Conservation (phyloP, 2,797 vertebrate genomes). For the Poecile montanus region DNA sequence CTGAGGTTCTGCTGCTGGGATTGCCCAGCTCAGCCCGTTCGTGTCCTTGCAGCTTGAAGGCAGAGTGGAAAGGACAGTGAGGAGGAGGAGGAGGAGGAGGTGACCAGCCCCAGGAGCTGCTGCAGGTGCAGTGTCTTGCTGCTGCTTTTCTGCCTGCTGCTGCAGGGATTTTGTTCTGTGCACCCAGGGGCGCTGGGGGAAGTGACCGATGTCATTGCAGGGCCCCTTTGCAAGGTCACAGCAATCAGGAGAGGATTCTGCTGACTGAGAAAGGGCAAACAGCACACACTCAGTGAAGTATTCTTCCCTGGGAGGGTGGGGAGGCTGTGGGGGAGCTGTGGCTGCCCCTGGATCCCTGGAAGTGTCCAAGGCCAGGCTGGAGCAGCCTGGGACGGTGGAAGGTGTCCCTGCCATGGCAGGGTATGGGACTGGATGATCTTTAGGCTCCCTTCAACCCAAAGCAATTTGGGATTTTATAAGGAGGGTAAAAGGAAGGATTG, state of each 20-base stretch:
- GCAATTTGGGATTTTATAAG: neutral
- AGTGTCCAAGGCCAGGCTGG: neutral
- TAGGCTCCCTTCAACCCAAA: neutral
- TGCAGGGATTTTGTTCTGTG: neutral
- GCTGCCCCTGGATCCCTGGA: neutral
- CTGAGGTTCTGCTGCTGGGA: neutral
- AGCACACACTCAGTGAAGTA: rapidly evolving
- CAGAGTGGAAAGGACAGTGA: neutral
- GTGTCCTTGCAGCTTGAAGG: neutral
- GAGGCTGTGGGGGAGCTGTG: neutral
- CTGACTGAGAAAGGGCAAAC: neutral
- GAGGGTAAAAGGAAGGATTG: neutral
- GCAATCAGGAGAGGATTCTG: neutral
- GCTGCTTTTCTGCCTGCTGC: neutral
- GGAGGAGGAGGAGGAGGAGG: neutral
- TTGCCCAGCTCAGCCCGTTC: neutral
- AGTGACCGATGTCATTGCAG: neutral
- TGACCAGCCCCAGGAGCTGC: neutral
- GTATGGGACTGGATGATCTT: neutral
- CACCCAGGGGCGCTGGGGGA: neutral
- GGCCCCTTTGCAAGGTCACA: neutral
- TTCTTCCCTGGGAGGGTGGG: neutral
- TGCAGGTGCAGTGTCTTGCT: neutral
- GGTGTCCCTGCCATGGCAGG: neutral
- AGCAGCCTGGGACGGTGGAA: neutral